These are phyloP conservation scores for Oreohelix idahoensis DNA, from an alignment of 1,140 invertebrate species.

Conservation along the genomic window DNA sequence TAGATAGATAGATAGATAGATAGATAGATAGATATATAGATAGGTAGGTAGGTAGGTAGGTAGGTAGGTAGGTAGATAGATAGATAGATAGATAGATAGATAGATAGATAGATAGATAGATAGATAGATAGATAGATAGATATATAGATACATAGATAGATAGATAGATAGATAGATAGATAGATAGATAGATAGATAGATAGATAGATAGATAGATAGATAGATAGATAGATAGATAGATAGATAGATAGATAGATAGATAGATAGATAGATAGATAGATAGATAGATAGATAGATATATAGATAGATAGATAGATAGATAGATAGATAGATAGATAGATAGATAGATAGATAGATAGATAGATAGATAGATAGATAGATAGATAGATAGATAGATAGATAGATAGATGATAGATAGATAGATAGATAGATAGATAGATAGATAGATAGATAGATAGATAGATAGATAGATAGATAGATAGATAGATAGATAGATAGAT, in stretches of 20 bases:
- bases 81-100: conserved; percentile 9
- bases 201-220: conserved; percentile 7
- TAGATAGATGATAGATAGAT: conserved; percentile 4
- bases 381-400: conserved; percentile 10
- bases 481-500: conserved; percentile 10
- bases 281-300: conserved; percentile 1
- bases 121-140: conserved; percentile 10
- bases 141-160: conserved; percentile 1
- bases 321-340: background rate
- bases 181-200: conserved; percentile 10
- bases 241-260: conserved; percentile 7
- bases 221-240: conserved; percentile 7
- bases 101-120: conserved; percentile 10
- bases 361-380: conserved; percentile 10
- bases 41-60: background rate
- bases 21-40: conserved; percentile 1
- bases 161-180: conserved; percentile 10
- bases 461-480: conserved; percentile 3
- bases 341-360: background rate
- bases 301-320: conserved; percentile 10
- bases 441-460: too few relatives aligned
- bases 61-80: background rate
- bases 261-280: conserved; percentile 5
- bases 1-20: conserved; percentile 10
- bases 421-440: conserved; percentile 1